These are phyloP conservation scores for Hiodon alosoides DNA, from an alignment of 2,113 vertebrate genomes.

Conservation along the genomic window DNA sequence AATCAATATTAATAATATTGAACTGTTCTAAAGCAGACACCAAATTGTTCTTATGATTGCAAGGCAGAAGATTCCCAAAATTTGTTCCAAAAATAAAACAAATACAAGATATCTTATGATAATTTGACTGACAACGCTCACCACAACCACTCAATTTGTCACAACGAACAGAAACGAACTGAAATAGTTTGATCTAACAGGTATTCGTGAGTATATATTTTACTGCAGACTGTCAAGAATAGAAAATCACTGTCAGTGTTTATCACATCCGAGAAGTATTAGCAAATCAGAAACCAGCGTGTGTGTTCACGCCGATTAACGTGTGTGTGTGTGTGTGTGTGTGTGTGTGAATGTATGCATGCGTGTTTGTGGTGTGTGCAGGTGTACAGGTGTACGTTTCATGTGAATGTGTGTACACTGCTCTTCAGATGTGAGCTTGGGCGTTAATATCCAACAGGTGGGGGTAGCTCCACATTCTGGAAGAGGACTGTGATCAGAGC, in stretches of 20 bases:
- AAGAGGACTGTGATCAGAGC: background rate
- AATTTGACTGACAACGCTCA: constrained; percentile 5
- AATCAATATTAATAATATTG: no score
- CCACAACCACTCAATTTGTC: constrained; percentile 14
- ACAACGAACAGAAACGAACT: no score
- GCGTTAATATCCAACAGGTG: background rate
- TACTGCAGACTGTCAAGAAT: background rate
- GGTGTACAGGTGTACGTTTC: background rate
- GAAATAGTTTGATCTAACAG: background rate
- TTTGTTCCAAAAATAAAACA: no score
- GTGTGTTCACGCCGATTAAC: background rate
- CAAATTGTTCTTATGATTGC: no score
- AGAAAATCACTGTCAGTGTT: background rate
- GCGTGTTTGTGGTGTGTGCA: background rate
- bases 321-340: background rate
- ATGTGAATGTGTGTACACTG: background rate
- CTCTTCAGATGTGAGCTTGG: background rate
- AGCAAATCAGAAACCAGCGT: background rate
- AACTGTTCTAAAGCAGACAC: no score
- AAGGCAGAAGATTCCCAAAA: no score
- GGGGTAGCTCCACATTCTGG: background rate
- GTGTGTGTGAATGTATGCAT: background rate
- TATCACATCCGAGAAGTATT: background rate
- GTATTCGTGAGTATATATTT: background rate
- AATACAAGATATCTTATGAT: background rate